A percentile compares a stretch with the other conserved stretches of the same genome.
Conservation (phyloP, 2,888 invertebrate genomes). For the Chymomyza amoena region DNA sequence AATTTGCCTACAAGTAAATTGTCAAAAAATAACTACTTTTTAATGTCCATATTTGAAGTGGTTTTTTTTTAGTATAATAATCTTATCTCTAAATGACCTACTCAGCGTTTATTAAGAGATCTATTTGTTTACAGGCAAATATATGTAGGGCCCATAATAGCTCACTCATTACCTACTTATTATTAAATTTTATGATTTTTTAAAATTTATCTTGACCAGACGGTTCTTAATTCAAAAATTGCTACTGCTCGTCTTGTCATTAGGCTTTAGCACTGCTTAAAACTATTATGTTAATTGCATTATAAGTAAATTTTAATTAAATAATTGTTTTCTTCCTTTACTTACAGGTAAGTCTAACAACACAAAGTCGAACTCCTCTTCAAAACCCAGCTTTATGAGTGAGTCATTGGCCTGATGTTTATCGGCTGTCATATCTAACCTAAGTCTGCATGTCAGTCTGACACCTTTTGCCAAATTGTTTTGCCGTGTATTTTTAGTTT, state of each 20-base stretch:
- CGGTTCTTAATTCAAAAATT: not conserved
- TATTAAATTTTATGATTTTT: not conserved
- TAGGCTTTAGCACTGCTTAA: not conserved
- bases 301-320: slow-evolving; percentile 4
- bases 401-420: slow-evolving; percentile 32
- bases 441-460: not conserved
- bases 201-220: not conserved
- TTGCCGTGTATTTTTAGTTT: slow-evolving; percentile 1
- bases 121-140: too few relatives aligned
- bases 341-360: slow-evolving; percentile 53
- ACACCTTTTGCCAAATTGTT: slow-evolving; percentile 15
- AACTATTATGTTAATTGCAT: slow-evolving; percentile 35
- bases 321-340: slow-evolving; percentile 20
- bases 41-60: too few relatives aligned
- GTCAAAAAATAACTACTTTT: too few relatives aligned
- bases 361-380: not conserved
- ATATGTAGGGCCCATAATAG: too few relatives aligned
- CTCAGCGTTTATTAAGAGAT: too few relatives aligned
- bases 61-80: too few relatives aligned
- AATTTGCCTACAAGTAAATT: too few relatives aligned
- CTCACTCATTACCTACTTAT: too few relatives aligned
- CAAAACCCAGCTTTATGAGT: slow-evolving; percentile 9
- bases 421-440: slow-evolving; percentile 5
- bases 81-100: too few relatives aligned
- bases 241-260: not conserved